phyloP scores from a whole-genome alignment of 2,888 invertebrate genomes.

The Rhingia campestris region DNA sequence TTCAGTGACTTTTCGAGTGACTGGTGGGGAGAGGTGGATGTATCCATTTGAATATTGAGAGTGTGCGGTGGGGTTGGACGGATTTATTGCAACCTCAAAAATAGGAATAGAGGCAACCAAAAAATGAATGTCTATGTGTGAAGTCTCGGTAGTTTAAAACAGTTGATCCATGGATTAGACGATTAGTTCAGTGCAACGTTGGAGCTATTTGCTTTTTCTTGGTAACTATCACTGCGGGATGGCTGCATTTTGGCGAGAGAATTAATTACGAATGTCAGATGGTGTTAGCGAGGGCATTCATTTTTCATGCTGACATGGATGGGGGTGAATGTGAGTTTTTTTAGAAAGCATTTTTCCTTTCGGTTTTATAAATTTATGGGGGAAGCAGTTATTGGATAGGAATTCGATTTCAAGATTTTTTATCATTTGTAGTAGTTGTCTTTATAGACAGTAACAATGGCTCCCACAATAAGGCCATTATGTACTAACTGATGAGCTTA shows the following conservation, averaged over 20 bases:
- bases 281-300: slow-evolving; percentile 16
- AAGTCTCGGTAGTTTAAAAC: slow-evolving; percentile 17
- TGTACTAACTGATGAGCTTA: too few relatives aligned
- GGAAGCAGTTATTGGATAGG: too few relatives aligned
- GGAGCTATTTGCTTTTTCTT: slow-evolving; percentile 19
- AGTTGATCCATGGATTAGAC: slow-evolving; percentile 28
- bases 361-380: too few relatives aligned
- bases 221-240: slow-evolving; percentile 11
- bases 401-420: too few relatives aligned
- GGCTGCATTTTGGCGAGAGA: background rate
- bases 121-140: slow-evolving; percentile 16
- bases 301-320: background rate
- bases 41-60: slow-evolving; percentile 55
- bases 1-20: slow-evolving; percentile 10
- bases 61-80: slow-evolving; percentile 2
- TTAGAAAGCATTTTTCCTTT: too few relatives aligned
- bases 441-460: too few relatives aligned
- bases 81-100: slow-evolving; percentile 31
- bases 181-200: slow-evolving; percentile 21
- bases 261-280: slow-evolving; percentile 30
- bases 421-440: too few relatives aligned
- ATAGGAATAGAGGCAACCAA: background rate
- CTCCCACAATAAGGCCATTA: too few relatives aligned
- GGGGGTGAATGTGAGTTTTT: too few relatives aligned
- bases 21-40: slow-evolving; percentile 5